Base-by-base conservation (phyloP, 1,140 invertebrate species). In the Drosophila subpulchrella region DNA sequence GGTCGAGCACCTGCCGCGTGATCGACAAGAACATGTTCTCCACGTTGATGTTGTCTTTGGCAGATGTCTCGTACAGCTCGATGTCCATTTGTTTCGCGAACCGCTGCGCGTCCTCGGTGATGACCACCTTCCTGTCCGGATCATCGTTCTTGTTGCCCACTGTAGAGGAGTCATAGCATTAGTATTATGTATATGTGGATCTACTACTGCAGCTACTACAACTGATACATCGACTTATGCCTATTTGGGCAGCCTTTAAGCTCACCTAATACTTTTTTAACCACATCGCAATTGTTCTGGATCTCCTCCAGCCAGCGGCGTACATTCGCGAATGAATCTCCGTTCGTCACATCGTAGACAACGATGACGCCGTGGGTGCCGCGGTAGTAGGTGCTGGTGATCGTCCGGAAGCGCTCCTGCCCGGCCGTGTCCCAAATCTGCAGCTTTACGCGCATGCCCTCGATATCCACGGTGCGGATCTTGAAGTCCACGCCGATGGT, bases 401-500 rank as follows among this genome's bases (percentile, higher is more conserved):
- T 92, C 34, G 91, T 92, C 17, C 86, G 82, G 62, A 92, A 99
- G 88, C 98, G 94, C 93, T 99, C 98, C 92, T 97, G 97, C 8
- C 97, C 97, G 51, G 97, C 97, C 32, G 90, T 92, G 92, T 99
- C 98, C 98, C 98, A 99, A 88, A 99, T 99, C 94, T 99, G 99
- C 71, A 99, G 94, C 93, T 99, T 99, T 1, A 99, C 98, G 86
- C 97, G 95, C 93, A 98, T 96, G 51, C 98, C 98, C 91, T 98
- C 96, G 78, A 99, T 95, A 83, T 97, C 96, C 74, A 99, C 96
- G 68, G 98, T 99, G 90, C 98, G 95, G 90, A 99, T 99, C 95
- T 99, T 99, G 93, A 99, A 99, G 94, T 99, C 99, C 36, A 99
- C 99, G 59, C 99, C 99, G 93, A 99, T 99, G 30, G 99, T 99